Percentiles rank a stretch among this genome's conserved stretches.
These are phyloP conservation scores for Aphidius gifuensis DNA, from an alignment of 1,140 invertebrate species.

Conservation along the genomic window DNA sequence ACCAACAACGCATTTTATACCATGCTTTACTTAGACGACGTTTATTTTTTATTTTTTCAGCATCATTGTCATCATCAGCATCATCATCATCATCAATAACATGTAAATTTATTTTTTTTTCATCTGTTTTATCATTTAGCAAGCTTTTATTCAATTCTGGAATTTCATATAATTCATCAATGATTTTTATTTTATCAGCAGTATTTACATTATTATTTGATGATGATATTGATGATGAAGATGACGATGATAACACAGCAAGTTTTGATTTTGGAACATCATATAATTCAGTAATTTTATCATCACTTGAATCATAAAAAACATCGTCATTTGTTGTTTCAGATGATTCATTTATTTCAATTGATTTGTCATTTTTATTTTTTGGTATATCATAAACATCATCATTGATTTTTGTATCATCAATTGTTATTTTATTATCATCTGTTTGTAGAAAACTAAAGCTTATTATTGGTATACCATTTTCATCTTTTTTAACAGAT, in stretches of 20 bases:
- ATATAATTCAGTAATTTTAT: neutral
- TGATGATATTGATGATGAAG: no score
- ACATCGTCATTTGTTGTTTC: neutral
- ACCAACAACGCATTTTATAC: slow-evolving; percentile 56
- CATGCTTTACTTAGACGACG: slow-evolving; percentile 55
- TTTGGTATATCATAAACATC: slow-evolving; percentile 27
- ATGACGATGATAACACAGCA: neutral
- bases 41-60: slow-evolving; percentile 33
- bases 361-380: slow-evolving; percentile 3
- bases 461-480: slow-evolving; percentile 47
- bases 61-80: no score
- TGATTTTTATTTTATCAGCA: no score
- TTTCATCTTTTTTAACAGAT: slow-evolving; percentile 37
- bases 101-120: no score
- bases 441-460: slow-evolving; percentile 43
- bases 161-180: no score
- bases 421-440: slow-evolving; percentile 19
- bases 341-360: neutral
- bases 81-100: no score
- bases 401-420: neutral
- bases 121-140: no score
- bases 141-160: no score
- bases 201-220: no score
- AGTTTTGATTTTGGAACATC: slow-evolving; percentile 12
- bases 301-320: neutral